Conservation (phyloP, 2,797 vertebrate genomes). For the Antennarius maculatus region DNA sequence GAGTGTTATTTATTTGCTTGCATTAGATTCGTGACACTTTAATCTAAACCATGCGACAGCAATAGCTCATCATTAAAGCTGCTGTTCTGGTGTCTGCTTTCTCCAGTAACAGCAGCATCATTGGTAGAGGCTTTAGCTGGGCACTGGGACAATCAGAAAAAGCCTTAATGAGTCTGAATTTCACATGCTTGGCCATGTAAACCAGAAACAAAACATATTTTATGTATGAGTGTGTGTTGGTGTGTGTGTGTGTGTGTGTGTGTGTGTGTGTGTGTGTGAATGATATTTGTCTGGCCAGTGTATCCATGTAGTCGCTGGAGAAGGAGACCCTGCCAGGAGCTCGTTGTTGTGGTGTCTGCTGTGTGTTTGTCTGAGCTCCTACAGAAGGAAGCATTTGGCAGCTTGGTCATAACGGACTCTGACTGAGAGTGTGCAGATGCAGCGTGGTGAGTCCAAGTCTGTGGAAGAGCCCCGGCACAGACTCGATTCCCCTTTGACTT, state of each 20-base stretch:
- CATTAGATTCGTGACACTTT: too few relatives aligned
- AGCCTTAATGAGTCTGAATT: too few relatives aligned
- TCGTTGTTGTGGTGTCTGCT: constrained; percentile 31
- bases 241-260: neutral
- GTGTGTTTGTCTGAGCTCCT: constrained; percentile 42
- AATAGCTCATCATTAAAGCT: too few relatives aligned
- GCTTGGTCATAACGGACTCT: constrained; percentile 37
- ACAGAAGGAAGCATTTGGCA: constrained; percentile 58
- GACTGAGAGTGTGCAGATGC: constrained; percentile 49
- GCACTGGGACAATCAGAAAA: neutral
- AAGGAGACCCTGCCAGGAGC: constrained; percentile 10
- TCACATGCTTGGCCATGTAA: too few relatives aligned
- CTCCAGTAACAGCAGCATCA: too few relatives aligned
- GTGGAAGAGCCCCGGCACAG: constrained; percentile 2
- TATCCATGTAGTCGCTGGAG: constrained; percentile 9
- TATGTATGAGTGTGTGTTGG: neutral
- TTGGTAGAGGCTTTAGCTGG: neutral
- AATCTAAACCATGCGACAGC: too few relatives aligned
- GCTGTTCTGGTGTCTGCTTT: too few relatives aligned
- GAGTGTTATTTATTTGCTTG: too few relatives aligned
- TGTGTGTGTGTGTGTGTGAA: neutral
- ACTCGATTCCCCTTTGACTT: constrained; percentile 16
- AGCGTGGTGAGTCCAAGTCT: constrained; percentile 31
- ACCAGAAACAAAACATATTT: too few relatives aligned
- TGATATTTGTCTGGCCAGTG: neutral